Evolutionary conservation across 1,140 invertebrate species (phyloP), one percentile per base, ranked within the genome.

Genomic region (Zaprionus gabonicus): DNA sequence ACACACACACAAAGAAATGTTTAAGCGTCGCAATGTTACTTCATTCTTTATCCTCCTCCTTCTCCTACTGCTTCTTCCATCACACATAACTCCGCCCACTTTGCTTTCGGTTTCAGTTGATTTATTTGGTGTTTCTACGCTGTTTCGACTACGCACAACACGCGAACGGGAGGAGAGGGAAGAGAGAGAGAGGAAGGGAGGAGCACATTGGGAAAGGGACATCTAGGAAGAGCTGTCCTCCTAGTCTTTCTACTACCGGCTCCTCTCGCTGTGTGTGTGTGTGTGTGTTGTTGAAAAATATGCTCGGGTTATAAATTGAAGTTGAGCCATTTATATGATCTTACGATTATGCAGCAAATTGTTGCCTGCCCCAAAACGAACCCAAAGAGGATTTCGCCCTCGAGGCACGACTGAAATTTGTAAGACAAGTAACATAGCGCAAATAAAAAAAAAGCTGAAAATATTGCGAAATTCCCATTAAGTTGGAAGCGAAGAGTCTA

Each of bases 241-340:
- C 46, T 23, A 51, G 78, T 78, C 64, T 68, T 73, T n/a, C 12
- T 38, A 31, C 28, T 13, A 5, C 31, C 20, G 25, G 23, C n/a
- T 59, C 7, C 49, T 34, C 17, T 64, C 64, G 25, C 17, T 13
- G 9, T 31, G 17, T 17, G 49, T 77, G n/a, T 12, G 4, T 72
- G 25, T 51, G 28, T 51, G 41, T 36, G 27, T 55, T 15, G 34
- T 41, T 72, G 71, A 60, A 53, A 85, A 86, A 86, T 80, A 85
- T 85, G 78, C 59, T 73, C 62, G 76, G 66, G 76, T 82, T 80
- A 82, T 86, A 86, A 86, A 86, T 86, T 86, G 76, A 86, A 86
- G 82, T 86, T 86, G 79, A 85, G 76, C 82, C 79, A 85, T 85
- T 85, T 79, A 85, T 84, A 85, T 84, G 82, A 85, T 85, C 82